Base-by-base conservation (phyloP, 2,113 vertebrate species). In the Xerus inauris region DNA sequence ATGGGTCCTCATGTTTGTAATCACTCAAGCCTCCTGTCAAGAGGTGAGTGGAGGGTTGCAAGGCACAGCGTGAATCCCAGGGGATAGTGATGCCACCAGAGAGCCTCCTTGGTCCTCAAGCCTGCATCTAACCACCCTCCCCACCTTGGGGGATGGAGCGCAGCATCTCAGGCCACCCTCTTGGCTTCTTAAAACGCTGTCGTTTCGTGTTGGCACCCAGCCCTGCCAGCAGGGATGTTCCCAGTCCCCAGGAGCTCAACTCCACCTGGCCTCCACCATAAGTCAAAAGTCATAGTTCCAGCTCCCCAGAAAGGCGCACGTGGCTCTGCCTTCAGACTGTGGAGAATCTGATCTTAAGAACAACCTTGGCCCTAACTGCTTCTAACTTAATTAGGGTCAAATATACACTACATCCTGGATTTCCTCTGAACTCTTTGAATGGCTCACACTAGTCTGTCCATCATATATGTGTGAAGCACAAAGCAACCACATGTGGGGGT, bases 81-180 rank as follows among this genome's bases (percentile, higher is more conserved):
- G 38, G 0, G 0, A 16, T 24, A 20, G 4, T 2, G 10, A 6
- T 6, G 59, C 28, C 28, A 16, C 26, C 32, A 32, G 28, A 57
- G 26, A 35, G 7, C 47, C 8, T 13, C 42, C 6, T 11, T 1
- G 38, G 38, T 24, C 49, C 81, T 83, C 1, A 4, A 62, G 17
- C 16, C 76, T 79, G 47, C 0, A 0, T 9, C 7, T 3, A 17
- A 35, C 57, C 14, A 8, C 42, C 7, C 2, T 80, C 26, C 0
- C 1, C 12, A n/a, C 5, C 22, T 0, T 6, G 47, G 59, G 35
- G 0, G 0, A 22, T n/a, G 19, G 4, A 28, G 26, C 19, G 1
- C 16, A 30, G 45, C 54, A 64, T 40, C 9, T 54, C 24, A n/a
- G 49, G 59, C 7, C 42, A 42, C 32, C 1, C 79, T 45, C 0